Percentiles rank a stretch among this genome's conserved stretches.
These are phyloP conservation scores for Semibalanus balanoides DNA, from an alignment of 1,140 invertebrate species.

Conservation along the genomic window DNA sequence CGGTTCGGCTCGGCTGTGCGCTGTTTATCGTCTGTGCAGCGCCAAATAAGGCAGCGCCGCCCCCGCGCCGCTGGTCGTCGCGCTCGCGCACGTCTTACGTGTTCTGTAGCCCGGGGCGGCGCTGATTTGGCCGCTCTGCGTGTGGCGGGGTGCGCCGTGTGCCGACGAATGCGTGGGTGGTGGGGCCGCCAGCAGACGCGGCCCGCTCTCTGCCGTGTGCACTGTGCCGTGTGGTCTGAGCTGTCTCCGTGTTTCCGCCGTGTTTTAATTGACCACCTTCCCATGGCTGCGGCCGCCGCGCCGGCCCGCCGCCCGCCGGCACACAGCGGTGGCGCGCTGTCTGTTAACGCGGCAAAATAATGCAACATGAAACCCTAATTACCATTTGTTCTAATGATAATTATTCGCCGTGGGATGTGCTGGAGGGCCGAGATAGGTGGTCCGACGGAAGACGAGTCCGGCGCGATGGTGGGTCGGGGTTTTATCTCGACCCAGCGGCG, in stretches of 20 bases:
- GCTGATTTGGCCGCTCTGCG: not conserved
- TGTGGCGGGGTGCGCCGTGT: too few species aligned
- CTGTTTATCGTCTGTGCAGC: not conserved
- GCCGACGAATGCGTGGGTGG: too few species aligned
- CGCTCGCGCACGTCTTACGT: too few species aligned
- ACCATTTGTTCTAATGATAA: slow-evolving; percentile 1
- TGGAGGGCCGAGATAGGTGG: not conserved
- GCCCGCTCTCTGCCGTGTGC: too few species aligned
- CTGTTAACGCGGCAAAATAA: not conserved
- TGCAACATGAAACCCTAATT: not conserved
- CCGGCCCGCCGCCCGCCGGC: too few species aligned
- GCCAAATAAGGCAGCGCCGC: not conserved
- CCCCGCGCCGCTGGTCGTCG: too few species aligned
- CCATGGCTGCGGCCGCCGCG: not conserved
- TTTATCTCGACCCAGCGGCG: not conserved
- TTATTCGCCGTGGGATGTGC: not conserved
- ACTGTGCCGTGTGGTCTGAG: not conserved
- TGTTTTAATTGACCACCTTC: not conserved
- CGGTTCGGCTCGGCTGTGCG: not conserved
- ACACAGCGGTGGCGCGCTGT: not conserved
- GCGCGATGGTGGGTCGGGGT: not conserved
- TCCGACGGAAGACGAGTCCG: not conserved
- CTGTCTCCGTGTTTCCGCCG: too few species aligned
- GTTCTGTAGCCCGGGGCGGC: too few species aligned
- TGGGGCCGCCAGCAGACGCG: not conserved